phyloP scores from a whole-genome alignment of 2,888 invertebrate species.

The Leucoma salicis region DNA sequence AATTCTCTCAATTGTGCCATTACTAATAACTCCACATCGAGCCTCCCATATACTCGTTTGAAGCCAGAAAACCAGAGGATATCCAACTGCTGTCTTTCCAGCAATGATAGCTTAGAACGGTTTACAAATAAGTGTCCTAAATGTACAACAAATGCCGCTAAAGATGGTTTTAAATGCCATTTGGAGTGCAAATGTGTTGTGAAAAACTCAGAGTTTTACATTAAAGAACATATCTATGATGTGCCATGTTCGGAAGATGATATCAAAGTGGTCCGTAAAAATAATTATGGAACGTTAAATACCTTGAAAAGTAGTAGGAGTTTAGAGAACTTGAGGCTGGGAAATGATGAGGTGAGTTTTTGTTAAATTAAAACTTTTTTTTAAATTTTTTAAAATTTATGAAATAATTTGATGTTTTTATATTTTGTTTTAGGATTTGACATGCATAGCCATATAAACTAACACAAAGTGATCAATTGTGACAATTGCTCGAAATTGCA shows the following conservation, averaged over 20 bases:
- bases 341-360: slow-evolving; percentile 46
- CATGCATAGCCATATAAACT: too few relatives aligned
- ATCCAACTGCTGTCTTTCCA: slow-evolving; percentile 47
- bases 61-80: slow-evolving; percentile 25
- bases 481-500: too few relatives aligned
- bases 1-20: slow-evolving; percentile 70
- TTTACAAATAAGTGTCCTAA: slow-evolving; percentile 43
- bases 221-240: slow-evolving; percentile 84
- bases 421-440: too few relatives aligned
- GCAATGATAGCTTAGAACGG: slow-evolving; percentile 41
- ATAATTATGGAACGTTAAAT: slow-evolving; percentile 57
- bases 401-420: too few relatives aligned
- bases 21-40: slow-evolving; percentile 56
- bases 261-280: slow-evolving; percentile 23
- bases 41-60: slow-evolving; percentile 65
- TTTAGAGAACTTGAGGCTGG: slow-evolving; percentile 52
- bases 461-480: too few relatives aligned
- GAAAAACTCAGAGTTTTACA: slow-evolving; percentile 57
- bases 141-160: slow-evolving; percentile 52
- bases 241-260: slow-evolving; percentile 71
- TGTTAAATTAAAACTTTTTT: too few relatives aligned
- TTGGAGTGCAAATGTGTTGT: slow-evolving; percentile 59
- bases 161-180: slow-evolving; percentile 65
- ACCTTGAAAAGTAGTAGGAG: slow-evolving; percentile 52
- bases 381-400: not conserved